Evolutionary conservation across 2,888 invertebrate species (phyloP).

Genomic region (Tholera decimalis): DNA sequence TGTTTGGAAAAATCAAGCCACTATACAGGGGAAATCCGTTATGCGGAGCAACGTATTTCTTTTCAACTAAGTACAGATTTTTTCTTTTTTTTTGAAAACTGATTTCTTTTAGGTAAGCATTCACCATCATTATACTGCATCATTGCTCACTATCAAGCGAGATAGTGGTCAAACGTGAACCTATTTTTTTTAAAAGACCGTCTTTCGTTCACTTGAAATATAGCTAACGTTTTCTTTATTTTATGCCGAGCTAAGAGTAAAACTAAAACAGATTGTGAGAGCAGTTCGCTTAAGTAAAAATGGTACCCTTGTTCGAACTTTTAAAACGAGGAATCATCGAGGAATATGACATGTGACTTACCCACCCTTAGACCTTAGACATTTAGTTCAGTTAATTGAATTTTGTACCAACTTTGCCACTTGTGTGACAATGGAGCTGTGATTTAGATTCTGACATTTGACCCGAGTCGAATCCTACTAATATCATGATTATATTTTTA

Average conservation of each 20-base stretch:
- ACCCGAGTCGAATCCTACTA: not conserved
- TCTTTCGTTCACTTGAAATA: not conserved
- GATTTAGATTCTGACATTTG: slow-evolving; percentile 19
- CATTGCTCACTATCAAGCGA: not conserved
- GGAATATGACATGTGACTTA: slow-evolving; percentile 13
- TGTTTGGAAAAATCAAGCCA: no score
- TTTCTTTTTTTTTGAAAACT: not conserved
- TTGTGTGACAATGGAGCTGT: not conserved
- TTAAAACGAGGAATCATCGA: slow-evolving; percentile 13
- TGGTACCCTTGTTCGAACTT: slow-evolving; percentile 8
- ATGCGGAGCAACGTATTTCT: no score
- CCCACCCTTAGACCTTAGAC: slow-evolving; percentile 3
- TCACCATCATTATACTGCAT: not conserved
- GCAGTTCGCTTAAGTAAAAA: slow-evolving; percentile 3
- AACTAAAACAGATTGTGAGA: slow-evolving; percentile 6
- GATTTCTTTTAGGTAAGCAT: not conserved
- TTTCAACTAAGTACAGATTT: no score
- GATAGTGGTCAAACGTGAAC: not conserved
- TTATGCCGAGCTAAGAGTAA: not conserved
- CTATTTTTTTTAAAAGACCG: not conserved
- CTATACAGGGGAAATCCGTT: no score
- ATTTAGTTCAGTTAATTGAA: slow-evolving; percentile 19
- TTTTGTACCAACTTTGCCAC: not conserved
- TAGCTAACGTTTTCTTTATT: not conserved
- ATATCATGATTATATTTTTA: not conserved